Evolutionary conservation across 2,797 vertebrate genomes (phyloP).

Genomic region (Chrosomus eos): DNA sequence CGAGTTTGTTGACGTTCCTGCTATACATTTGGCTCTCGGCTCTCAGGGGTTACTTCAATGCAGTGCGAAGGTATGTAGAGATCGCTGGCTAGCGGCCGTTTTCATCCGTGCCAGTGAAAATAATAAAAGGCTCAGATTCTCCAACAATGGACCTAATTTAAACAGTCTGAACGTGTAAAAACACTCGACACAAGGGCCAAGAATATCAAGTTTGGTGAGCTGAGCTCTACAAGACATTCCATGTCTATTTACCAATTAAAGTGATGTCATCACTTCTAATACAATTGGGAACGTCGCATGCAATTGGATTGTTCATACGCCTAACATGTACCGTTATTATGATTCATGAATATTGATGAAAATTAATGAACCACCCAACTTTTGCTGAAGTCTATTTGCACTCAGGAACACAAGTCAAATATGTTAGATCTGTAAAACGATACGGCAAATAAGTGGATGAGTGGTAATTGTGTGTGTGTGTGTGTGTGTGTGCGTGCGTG

Average conservation of each 20-base stretch:
- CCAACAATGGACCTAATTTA: conserved; percentile 35
- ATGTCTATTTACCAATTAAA: conserved; percentile 10
- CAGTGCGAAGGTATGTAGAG: conserved; percentile 27
- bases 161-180: conserved; percentile 48
- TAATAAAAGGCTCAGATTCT: conserved; percentile 50
- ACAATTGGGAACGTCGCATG: conserved; percentile 9
- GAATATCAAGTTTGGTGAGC: conserved; percentile 43
- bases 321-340: background rate
- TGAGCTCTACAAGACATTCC: background rate
- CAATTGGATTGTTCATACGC: background rate
- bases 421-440: background rate
- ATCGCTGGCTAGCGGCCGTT: conserved; percentile 42
- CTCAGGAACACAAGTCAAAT: background rate
- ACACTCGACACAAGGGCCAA: conserved; percentile 33
- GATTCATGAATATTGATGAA: background rate
- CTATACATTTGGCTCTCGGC: conserved; percentile 39
- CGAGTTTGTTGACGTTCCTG: conserved; percentile 45
- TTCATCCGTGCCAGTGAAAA: conserved; percentile 51
- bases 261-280: conserved; percentile 37
- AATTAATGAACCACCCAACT: background rate
- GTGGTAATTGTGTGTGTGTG: background rate
- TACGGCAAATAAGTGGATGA: background rate
- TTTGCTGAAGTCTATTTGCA: background rate
- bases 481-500: too few relatives aligned
- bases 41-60: conserved; percentile 35